Conservation (phyloP, 2,797 vertebrate species). For the Oophaga sylvatica region DNA sequence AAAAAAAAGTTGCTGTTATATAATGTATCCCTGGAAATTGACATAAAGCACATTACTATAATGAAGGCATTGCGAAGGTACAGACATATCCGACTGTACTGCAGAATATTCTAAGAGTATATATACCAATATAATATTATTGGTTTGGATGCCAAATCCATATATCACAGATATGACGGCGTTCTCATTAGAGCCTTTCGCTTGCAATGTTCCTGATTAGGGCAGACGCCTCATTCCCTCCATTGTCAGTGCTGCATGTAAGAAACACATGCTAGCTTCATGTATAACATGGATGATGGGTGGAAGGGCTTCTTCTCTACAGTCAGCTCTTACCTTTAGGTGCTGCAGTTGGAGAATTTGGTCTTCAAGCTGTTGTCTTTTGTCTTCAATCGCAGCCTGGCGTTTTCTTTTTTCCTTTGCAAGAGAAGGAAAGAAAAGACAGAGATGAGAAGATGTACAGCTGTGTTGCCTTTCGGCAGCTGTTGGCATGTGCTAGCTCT, state of each 20-base stretch:
- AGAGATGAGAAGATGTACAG: slow-evolving; percentile 67
- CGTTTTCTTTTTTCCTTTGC: slow-evolving; percentile 93
- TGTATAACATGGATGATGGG: slow-evolving; percentile 69
- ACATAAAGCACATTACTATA: neutral
- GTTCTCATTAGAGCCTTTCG: neutral
- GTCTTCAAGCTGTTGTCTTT: slow-evolving; percentile 92
- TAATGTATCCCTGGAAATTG: neutral
- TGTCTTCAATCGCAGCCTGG: slow-evolving; percentile 94
- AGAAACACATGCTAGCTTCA: slow-evolving; percentile 67
- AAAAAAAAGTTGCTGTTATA: neutral
- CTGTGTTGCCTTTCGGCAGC: slow-evolving; percentile 61
- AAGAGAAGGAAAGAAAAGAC: slow-evolving; percentile 64
- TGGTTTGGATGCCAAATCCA: neutral
- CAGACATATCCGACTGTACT: neutral
- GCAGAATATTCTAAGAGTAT: neutral
- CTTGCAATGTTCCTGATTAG: neutral
- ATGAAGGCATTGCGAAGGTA: neutral
- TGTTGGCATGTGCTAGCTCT: slow-evolving; percentile 69
- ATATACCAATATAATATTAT: too few species aligned
- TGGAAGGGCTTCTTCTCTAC: slow-evolving; percentile 62
- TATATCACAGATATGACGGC: neutral
- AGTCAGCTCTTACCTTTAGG: slow-evolving; percentile 86
- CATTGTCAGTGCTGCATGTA: neutral
- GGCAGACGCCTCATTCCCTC: slow-evolving; percentile 14
- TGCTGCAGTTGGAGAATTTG: slow-evolving; percentile 95